phyloP scores from a whole-genome alignment of 2,888 invertebrate species.

The Ramazzottius varieornatus region DNA sequence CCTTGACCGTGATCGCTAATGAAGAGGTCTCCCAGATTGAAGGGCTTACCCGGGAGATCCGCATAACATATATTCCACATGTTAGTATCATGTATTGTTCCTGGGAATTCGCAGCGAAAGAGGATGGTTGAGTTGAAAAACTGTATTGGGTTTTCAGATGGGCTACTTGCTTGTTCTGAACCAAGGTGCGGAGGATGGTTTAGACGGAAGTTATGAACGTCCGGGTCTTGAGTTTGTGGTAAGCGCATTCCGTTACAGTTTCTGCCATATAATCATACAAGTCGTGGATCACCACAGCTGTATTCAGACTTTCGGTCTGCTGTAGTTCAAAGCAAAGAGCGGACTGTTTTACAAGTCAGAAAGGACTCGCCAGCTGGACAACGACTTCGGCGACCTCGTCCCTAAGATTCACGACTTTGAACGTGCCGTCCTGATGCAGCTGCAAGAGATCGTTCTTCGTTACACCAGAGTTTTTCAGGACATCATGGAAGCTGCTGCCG shows the following conservation, averaged over 20 bases:
- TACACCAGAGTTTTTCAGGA: constrained; percentile 31
- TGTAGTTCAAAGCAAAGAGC: constrained; percentile 1
- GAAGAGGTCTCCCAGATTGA: neutral
- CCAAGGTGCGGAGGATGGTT: neutral
- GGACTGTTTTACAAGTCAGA: neutral
- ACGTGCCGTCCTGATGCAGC: constrained; percentile 41
- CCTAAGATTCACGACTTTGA: constrained; percentile 33
- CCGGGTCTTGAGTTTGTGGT: neutral
- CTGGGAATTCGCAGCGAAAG: neutral
- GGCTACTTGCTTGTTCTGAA: neutral
- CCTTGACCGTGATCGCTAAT: neutral
- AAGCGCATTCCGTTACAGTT: too few relatives aligned
- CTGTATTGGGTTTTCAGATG: neutral
- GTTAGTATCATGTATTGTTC: neutral
- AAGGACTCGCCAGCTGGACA: neutral
- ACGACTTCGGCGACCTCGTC: neutral
- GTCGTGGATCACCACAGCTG: too few relatives aligned
- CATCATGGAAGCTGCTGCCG: constrained; percentile 34
- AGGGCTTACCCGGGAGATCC: neutral
- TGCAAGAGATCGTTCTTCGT: constrained; percentile 36
- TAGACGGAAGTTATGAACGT: neutral
- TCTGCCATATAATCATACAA: too few relatives aligned
- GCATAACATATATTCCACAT: neutral
- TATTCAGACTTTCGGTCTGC: neutral
- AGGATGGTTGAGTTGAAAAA: neutral